Evolutionary conservation across 2,113 vertebrate species (phyloP).

Genomic region (Neopipo cinnamomea): DNA sequence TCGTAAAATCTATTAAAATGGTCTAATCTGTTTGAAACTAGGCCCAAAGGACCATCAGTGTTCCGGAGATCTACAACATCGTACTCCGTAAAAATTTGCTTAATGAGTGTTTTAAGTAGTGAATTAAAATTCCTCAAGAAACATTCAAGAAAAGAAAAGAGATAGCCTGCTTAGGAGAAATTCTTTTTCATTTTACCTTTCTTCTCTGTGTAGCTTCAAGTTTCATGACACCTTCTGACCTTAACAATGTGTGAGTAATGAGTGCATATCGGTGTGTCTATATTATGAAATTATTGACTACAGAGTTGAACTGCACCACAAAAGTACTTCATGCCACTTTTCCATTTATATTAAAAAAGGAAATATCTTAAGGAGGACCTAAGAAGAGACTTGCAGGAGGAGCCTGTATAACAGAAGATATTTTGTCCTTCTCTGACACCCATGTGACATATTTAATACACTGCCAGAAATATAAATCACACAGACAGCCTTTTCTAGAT

Average conservation of each 20-base stretch:
- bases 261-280: neutral
- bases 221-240: neutral
- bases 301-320: neutral
- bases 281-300: neutral
- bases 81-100: neutral
- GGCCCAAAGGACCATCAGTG: neutral
- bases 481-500: neutral
- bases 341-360: neutral
- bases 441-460: neutral
- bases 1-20: neutral
- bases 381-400: neutral
- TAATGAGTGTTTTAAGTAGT: neutral
- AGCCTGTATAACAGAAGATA: neutral
- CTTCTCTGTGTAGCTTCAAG: neutral
- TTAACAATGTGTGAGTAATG: neutral
- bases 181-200: neutral
- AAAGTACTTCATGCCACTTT: neutral
- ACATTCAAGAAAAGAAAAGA: neutral
- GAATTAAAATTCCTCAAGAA: neutral
- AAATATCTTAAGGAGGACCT: neutral
- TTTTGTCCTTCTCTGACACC: neutral
- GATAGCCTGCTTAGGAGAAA: neutral
- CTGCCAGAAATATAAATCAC: slow-evolving; percentile 9
- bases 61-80: neutral
- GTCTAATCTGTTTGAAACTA: neutral